phyloP scores from a whole-genome alignment of 2,797 vertebrate species.

The Ctenosaura bakeri region DNA sequence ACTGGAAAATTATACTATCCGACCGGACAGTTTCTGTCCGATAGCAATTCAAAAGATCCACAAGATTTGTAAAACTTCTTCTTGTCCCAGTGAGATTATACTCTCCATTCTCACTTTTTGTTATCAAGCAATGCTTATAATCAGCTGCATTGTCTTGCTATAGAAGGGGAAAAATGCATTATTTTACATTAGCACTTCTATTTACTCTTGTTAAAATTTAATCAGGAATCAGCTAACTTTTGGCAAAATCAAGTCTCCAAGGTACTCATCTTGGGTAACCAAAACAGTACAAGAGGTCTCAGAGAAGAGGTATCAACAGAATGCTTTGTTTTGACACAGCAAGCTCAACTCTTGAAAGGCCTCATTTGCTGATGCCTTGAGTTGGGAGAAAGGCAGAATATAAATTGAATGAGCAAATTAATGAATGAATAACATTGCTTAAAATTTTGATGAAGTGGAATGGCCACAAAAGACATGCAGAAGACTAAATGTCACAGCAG shows the following conservation, averaged over 20 bases:
- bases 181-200: slow-evolving; percentile 45
- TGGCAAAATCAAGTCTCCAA: not conserved
- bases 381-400: no score
- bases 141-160: slow-evolving; percentile 85
- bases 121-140: slow-evolving; percentile 95
- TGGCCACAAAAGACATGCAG: not conserved
- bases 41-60: slow-evolving; percentile 94
- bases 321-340: slow-evolving; percentile 10
- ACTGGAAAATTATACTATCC: slow-evolving; percentile 95
- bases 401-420: no score
- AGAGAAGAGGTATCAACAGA: not conserved
- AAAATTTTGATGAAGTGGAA: not conserved
- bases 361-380: not conserved
- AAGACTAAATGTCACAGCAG: not conserved
- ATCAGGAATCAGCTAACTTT: not conserved
- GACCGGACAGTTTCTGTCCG: slow-evolving; percentile 97
- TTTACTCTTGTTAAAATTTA: not conserved
- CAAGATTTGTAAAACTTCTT: slow-evolving; percentile 89
- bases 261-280: not conserved
- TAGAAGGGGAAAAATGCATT: slow-evolving; percentile 32
- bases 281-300: not conserved
- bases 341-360: not conserved
- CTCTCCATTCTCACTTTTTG: slow-evolving; percentile 88
- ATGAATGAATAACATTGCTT: not conserved
- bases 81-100: slow-evolving; percentile 92